Conservation (phyloP, 2,797 vertebrate species). For the Poecilia gillii region DNA sequence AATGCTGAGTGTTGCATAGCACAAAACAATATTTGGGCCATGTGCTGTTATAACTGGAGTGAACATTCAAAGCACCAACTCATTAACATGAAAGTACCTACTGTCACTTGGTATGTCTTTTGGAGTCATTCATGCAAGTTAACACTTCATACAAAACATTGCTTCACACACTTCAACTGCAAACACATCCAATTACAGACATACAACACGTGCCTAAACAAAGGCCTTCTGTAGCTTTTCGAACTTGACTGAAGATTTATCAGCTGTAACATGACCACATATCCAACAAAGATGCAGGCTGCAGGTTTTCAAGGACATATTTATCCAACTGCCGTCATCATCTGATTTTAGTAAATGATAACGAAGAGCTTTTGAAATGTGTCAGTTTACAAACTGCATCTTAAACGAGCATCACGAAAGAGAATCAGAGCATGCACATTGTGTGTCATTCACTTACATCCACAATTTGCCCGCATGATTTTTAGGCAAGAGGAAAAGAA, state of each 20-base stretch:
- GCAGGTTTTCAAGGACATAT: slow-evolving; percentile 14
- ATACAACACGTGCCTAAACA: slow-evolving; percentile 50
- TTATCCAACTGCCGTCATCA: not conserved
- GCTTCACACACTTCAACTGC: slow-evolving; percentile 34
- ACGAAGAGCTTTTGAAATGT: slow-evolving; percentile 2
- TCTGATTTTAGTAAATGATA: slow-evolving; percentile 2
- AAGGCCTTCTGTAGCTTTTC: slow-evolving; percentile 34
- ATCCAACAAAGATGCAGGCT: slow-evolving; percentile 66
- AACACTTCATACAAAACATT: slow-evolving; percentile 25
- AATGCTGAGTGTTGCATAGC: not conserved
- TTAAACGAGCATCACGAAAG: slow-evolving; percentile 31
- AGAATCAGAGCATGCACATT: slow-evolving; percentile 91
- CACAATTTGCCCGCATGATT: slow-evolving; percentile 99
- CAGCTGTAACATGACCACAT: slow-evolving; percentile 23
- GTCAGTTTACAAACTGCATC: slow-evolving; percentile 66
- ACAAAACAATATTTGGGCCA: not conserved
- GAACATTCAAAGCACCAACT: slow-evolving; percentile 58
- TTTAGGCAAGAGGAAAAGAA: slow-evolving; percentile 99
- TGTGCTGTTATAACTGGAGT: not conserved
- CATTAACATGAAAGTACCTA: slow-evolving; percentile 12
- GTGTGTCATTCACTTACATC: slow-evolving; percentile 99
- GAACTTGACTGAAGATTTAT: slow-evolving; percentile 11
- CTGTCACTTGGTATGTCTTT: not conserved
- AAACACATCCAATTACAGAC: slow-evolving; percentile 68
- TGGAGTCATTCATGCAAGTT: slow-evolving; percentile 21